Base-by-base conservation (phyloP, 2,888 invertebrate genomes). In the Xanthorhoe spadicearia region DNA sequence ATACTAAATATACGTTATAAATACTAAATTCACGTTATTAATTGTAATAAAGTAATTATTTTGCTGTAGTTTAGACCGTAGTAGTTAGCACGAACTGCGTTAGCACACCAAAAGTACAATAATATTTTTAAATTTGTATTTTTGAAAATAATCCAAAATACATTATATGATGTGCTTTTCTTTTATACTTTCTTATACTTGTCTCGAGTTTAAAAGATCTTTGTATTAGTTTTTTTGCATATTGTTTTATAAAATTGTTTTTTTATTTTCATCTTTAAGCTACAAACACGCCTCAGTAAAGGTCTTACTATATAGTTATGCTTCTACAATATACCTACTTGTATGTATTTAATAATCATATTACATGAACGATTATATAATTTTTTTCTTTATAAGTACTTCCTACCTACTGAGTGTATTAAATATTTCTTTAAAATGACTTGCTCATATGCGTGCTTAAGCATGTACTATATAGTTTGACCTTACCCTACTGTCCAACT, bases 121-220 rank as follows among this genome's bases (percentile, higher is more conserved):
- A 67, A 64, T 61, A 61, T 56, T 66, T 57, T 52, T 60, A 62
- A 57, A 63, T 69, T 60, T 69, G 60, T 66, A 69, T 66, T 66
- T 69, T 69, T 65, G 62, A 66, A 64, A 61, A 57, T 57, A 51
- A 50, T 43, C 51, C 32, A n/a, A 18, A 17, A 38, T 18, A 43
- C 0, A 15, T 35, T 64, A 38, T 13, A 23, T 54, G 46, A 17
- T 54, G 2, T 17, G 4, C 32, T 17, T 57, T 23, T 51, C 9
- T 13, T 51, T 10, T 18, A 5, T 50, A 19, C 23, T 18, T 18
- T 10, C 18, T 8, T 51, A 19, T 28, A 48, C 46, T 56, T 10
- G 9, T 35, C 28, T 53, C 17, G 15, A 17, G 38, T 43, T 13
- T 43, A 13, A 13, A 2, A 43, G 8, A 13, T 43, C 38, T 43